Base-by-base conservation (phyloP, 2,888 invertebrate genomes). In the Scrobipalpa atriplicella region DNA sequence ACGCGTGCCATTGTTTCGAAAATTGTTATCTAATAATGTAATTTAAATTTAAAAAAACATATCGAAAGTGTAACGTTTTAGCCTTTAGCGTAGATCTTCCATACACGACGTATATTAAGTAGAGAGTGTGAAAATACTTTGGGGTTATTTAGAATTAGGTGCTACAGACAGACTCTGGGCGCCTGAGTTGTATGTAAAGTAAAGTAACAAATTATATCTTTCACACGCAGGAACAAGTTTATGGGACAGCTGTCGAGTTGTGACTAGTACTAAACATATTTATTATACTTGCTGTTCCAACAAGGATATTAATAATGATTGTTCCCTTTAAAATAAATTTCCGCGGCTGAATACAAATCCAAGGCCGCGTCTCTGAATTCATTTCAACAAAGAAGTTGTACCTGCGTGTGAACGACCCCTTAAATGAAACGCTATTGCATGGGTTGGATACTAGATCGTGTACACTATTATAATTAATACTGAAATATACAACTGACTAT, bases 71-170 rank as follows among this genome's bases (percentile, higher is more conserved):
- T 90, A 89, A 90, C 86, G 82, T 85, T 84, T 86, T 91, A 92
- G 91, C 90, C 87, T 89, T 89, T 92, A 92, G 92, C 76, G 83
- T 92, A 92, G 92, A 82, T 91, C 92, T 92, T 92, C 92, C 91
- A 91, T 84, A 86, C 86, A 87, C 83, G 76, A 82, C 83, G 79
- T 82, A 80, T 56, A 36, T 65, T 76, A 75, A 77, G 82, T 86
- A 86, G 86, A 80, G 82, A 76, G 83, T 82, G 84, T 81, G 76
- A 77, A 75, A 73, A 71, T 74, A 75, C 71, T 71, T 69, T 71
- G 73, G 69, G 72, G 72, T 52, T 63, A 71, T 77, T 72, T 76
- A 73, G 79, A 70, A 72, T n/a, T 73, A 72, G 76, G 76, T 74
- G 72, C 69, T 67, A 65, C 54, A 16, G 21, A 62, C 19, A 62